Percentiles rank a stretch among this genome's conserved stretches.
Evolutionary conservation across 2,888 invertebrate species (phyloP).

Genomic region (Mythimna lalbum): DNA sequence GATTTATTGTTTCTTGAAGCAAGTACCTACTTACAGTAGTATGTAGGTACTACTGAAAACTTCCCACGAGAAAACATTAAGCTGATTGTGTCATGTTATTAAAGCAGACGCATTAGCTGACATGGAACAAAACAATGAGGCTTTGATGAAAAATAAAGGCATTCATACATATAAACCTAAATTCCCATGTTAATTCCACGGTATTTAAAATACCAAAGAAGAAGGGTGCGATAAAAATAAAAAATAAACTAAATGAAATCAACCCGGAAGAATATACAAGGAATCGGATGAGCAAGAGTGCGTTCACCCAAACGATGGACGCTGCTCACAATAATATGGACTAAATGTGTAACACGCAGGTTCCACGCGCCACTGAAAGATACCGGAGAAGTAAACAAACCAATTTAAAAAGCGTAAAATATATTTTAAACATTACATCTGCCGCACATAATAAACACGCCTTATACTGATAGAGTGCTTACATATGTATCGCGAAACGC

Average conservation of each 20-base stretch:
- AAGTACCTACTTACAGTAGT: slow-evolving; percentile 25
- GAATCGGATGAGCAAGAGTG: slow-evolving; percentile 78
- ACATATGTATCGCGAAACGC: slow-evolving; percentile 13
- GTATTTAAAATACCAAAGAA: slow-evolving; percentile 27
- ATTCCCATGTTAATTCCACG: slow-evolving; percentile 33
- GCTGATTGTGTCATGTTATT: slow-evolving; percentile 50
- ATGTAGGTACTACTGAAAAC: slow-evolving; percentile 29
- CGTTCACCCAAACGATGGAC: slow-evolving; percentile 80
- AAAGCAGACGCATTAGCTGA: slow-evolving; percentile 45
- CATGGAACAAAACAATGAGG: slow-evolving; percentile 49
- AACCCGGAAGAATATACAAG: slow-evolving; percentile 75
- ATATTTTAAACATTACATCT: slow-evolving; percentile 67
- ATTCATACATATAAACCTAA: slow-evolving; percentile 11
- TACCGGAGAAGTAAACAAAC: slow-evolving; percentile 79
- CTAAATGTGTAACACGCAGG: slow-evolving; percentile 78
- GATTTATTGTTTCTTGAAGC: slow-evolving; percentile 41
- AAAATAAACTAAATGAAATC: slow-evolving; percentile 69
- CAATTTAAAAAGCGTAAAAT: slow-evolving; percentile 74
- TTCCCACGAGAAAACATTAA: slow-evolving; percentile 62
- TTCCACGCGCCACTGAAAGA: slow-evolving; percentile 77
- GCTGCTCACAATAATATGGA: slow-evolving; percentile 78
- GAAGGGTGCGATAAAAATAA: slow-evolving; percentile 62
- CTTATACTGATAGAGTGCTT: slow-evolving; percentile 10
- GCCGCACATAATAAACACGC: slow-evolving; percentile 42
- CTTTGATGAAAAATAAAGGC: slow-evolving; percentile 56